phyloP scores from a whole-genome alignment of 37 sponge, comb jelly and placozoan species.

The Theonella swinhoei region DNA sequence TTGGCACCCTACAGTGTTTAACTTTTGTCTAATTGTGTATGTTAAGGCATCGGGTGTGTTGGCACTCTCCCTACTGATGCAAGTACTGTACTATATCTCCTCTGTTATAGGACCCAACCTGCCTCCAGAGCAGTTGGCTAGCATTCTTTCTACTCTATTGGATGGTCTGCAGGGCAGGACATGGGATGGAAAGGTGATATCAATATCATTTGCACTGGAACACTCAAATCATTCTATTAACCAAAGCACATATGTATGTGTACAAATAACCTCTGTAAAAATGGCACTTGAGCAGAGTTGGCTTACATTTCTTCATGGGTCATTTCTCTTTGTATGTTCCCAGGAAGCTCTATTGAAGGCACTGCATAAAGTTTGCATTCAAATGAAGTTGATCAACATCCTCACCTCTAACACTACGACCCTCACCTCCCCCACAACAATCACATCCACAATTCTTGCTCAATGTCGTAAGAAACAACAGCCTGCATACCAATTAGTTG shows the following conservation, averaged over 20 bases:
- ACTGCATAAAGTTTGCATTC: constrained; percentile 11
- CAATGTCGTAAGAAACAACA: constrained; percentile 59
- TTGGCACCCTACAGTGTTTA: too few species aligned
- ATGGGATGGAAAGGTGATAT: constrained; percentile 79
- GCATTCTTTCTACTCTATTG: constrained; percentile 31
- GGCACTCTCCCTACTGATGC: too few species aligned
- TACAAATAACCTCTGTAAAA: too few species aligned
- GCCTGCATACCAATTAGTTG: constrained; percentile 19
- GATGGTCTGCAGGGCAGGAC: constrained; percentile 56
- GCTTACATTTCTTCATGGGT: too few species aligned
- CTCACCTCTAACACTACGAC: neutral
- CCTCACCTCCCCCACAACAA: neutral
- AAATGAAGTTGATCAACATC: neutral
- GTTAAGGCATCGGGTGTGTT: too few species aligned
- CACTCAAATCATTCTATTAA: too few species aligned
- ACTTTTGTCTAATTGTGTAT: too few species aligned
- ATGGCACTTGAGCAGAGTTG: too few species aligned
- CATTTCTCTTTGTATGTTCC: too few species aligned
- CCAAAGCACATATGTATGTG: too few species aligned
- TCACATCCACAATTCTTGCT: constrained; percentile 14
- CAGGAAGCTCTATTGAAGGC: constrained; percentile 49
- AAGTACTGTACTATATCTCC: too few species aligned
- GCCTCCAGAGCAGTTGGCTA: constrained; percentile 41
- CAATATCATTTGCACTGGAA: neutral
- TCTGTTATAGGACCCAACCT: constrained; percentile 46